Base-by-base conservation (phyloP, 2,888 invertebrate species). In the Leptopilina myrica region DNA sequence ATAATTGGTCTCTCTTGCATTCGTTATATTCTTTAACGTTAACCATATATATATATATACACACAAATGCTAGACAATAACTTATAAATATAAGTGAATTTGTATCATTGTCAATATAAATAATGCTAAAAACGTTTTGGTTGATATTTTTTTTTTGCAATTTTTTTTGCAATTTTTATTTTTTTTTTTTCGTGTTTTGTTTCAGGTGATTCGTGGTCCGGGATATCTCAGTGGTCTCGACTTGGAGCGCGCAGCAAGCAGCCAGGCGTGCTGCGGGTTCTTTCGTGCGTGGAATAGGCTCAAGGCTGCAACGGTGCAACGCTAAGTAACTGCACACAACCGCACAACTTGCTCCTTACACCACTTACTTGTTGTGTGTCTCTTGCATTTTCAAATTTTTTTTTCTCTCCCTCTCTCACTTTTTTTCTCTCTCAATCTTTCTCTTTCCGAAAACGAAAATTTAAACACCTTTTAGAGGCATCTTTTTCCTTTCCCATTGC, bases 261-360 rank as follows among this genome's bases (percentile, higher is more conserved):
- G 88, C 90, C 88, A 91, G 90, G 90, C 91, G 90, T 91, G 89
- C 88, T 89, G 89, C 87, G 90, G 88, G 89, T 88, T 88, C 91
- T 91, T 89, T 91, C 90, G 91, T 91, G 91, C 91, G 91, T 91
- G 91, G 91, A 91, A 91, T 91, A 91, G 90, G 91, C 91, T 91
- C 91, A 91, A 91, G 91, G 91, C 91, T 91, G 89, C 87, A 86
- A 84, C 82, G 76, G 80, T 76, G 82, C 80, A 80, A 78, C 81
- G 56, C 64, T 67, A 77, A 77, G 78, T 53, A 62, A 66, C 76
- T 77, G 79, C 79, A 79, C 77, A 40, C 79, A 64, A 26, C 64
- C 62, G 20, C 40, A 64, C 82, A 84, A 82, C 82, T 81, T 84
- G 82, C 86, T 86, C 83, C 85, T 85, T 84, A 83, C 49, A 49